Percentiles rank a stretch among this genome's conserved stretches.
Evolutionary conservation across 2,888 invertebrate species (phyloP).

Genomic region (Harpagoxenus sublaevis): DNA sequence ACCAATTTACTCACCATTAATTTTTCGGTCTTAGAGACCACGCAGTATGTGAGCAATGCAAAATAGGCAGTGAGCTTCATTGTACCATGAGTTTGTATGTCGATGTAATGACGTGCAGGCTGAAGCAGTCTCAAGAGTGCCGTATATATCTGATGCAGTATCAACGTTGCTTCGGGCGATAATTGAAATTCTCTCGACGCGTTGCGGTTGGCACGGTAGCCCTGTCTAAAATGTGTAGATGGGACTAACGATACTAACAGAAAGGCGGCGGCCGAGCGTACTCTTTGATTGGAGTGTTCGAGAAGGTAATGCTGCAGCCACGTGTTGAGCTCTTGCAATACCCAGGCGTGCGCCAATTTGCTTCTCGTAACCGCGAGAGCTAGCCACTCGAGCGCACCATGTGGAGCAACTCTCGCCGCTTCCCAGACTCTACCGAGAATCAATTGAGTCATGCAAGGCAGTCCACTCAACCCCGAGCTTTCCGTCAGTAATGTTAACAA

Average conservation of each 20-base stretch:
- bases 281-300: conserved; percentile 94
- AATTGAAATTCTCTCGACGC: conserved; percentile 84
- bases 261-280: conserved; percentile 96
- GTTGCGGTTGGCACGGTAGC: conserved; percentile 90
- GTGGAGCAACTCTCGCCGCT: conserved; percentile 95
- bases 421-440: conserved; percentile 96
- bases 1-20: conserved; percentile 91
- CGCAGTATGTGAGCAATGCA: conserved; percentile 96
- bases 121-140: conserved; percentile 92
- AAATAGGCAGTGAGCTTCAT: conserved; percentile 97
- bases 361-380: conserved; percentile 93
- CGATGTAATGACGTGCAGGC: conserved; percentile 94
- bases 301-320: conserved; percentile 97
- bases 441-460: conserved; percentile 96
- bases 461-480: conserved; percentile 92
- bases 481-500: conserved; percentile 95
- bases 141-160: conserved; percentile 91
- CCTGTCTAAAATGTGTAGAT: conserved; percentile 95
- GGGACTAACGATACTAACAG: conserved; percentile 96
- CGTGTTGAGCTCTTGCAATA: conserved; percentile 95
- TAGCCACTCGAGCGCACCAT: conserved; percentile 97
- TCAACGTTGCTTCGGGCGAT: conserved; percentile 88
- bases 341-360: conserved; percentile 96
- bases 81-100: conserved; percentile 95
- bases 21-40: conserved; percentile 96